These are phyloP conservation scores for Fistularia commersonii DNA, from an alignment of 2,797 vertebrate genomes.

Conservation along the genomic window DNA sequence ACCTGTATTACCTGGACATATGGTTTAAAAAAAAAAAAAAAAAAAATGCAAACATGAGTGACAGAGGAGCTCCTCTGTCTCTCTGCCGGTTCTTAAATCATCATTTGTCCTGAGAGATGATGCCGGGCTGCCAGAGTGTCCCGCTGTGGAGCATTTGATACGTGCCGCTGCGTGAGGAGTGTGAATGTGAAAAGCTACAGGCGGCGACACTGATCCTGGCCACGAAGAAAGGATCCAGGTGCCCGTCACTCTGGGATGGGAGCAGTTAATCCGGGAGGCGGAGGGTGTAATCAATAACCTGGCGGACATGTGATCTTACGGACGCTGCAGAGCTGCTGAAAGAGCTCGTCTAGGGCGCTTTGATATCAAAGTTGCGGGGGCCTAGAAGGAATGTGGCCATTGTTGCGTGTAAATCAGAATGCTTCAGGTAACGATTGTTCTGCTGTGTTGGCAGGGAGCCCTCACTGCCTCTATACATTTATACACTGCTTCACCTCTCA, in stretches of 20 bases:
- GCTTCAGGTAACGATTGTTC: slow-evolving; percentile 42
- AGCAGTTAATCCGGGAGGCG: slow-evolving; percentile 55
- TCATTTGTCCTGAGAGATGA: no score
- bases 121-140: no score
- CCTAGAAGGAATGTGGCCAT: slow-evolving; percentile 67
- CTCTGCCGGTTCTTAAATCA: no score
- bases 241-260: slow-evolving; percentile 34
- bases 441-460: slow-evolving; percentile 39
- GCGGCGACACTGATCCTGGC: slow-evolving; percentile 17
- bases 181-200: slow-evolving; percentile 20
- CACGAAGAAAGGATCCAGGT: slow-evolving; percentile 27
- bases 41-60: no score
- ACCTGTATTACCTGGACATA: no score
- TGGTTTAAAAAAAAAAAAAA: no score
- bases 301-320: slow-evolving; percentile 61
- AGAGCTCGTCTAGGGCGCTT: slow-evolving; percentile 61
- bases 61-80: no score
- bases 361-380: slow-evolving; percentile 73
- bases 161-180: no score
- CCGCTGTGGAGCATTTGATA: no score
- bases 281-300: slow-evolving; percentile 67
- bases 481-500: slow-evolving; percentile 32
- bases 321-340: slow-evolving; percentile 38
- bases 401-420: slow-evolving; percentile 62
- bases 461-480: slow-evolving; percentile 32